Conservation (phyloP, 2,888 invertebrate genomes). For the Subacronicta megacephala region DNA sequence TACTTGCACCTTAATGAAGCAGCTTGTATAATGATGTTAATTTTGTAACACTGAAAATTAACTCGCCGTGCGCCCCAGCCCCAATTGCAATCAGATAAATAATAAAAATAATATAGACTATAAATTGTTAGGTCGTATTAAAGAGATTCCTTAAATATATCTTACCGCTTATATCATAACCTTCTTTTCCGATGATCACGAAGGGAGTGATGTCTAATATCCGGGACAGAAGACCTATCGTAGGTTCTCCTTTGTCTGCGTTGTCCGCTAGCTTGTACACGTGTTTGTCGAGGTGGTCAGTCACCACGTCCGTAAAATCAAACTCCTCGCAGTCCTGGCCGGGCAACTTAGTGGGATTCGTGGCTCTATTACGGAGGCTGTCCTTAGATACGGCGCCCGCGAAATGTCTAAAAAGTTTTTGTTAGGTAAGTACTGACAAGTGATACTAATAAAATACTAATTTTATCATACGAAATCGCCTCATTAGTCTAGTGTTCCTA, state of each 20-base stretch:
- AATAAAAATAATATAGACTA: too few species aligned
- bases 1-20: too few species aligned
- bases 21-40: too few species aligned
- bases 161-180: slow-evolving; percentile 26
- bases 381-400: slow-evolving; percentile 69
- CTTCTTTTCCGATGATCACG: slow-evolving; percentile 88
- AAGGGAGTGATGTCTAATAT: slow-evolving; percentile 93
- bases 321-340: slow-evolving; percentile 84
- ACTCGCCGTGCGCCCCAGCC: too few species aligned
- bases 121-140: too few species aligned
- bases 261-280: slow-evolving; percentile 88
- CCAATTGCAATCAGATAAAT: too few species aligned
- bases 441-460: too few species aligned
- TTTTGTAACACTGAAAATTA: too few species aligned
- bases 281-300: slow-evolving; percentile 91
- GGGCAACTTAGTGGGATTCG: slow-evolving; percentile 59
- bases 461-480: too few species aligned
- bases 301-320: slow-evolving; percentile 65
- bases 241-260: slow-evolving; percentile 70
- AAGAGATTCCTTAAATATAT: too few species aligned
- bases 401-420: slow-evolving; percentile 44
- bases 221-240: slow-evolving; percentile 92
- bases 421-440: too few species aligned
- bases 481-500: too few species aligned
- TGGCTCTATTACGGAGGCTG: slow-evolving; percentile 85